Conservation (phyloP, 2,888 invertebrate species). For the Ectemnius cavifrons region DNA sequence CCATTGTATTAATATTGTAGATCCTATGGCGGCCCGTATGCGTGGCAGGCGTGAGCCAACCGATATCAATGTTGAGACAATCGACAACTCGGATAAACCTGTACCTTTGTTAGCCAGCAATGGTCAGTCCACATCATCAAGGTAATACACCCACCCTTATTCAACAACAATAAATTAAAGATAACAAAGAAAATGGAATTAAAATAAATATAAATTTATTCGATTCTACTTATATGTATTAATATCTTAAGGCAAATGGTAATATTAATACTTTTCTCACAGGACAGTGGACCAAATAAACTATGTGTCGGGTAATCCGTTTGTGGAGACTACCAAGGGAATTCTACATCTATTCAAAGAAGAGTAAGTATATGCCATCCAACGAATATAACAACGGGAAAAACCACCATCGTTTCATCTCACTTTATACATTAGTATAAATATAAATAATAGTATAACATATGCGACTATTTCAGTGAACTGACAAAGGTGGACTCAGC, state of each 20-base stretch:
- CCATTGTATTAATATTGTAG: neutral
- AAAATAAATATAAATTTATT: too few species aligned
- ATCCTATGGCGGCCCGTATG: neutral
- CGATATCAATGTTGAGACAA: neutral
- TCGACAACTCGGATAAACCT: too few species aligned
- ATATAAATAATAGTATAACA: neutral
- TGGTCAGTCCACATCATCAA: too few species aligned
- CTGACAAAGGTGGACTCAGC: slow-evolving; percentile 85
- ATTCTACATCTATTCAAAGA: slow-evolving; percentile 98
- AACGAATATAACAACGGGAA: neutral
- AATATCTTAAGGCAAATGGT: too few species aligned
- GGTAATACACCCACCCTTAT: too few species aligned
- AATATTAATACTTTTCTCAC: too few species aligned
- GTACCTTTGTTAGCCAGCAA: too few species aligned
- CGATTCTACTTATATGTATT: too few species aligned
- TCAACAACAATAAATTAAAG: too few species aligned
- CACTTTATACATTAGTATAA: too few species aligned
- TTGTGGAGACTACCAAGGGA: slow-evolving; percentile 97
- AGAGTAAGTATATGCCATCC: slow-evolving; percentile 83
- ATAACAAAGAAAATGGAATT: too few species aligned
- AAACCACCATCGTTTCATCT: neutral
- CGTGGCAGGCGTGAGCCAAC: neutral
- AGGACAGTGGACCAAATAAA: slow-evolving; percentile 70
- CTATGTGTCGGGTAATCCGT: slow-evolving; percentile 97
- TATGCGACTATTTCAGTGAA: slow-evolving; percentile 81